A percentile compares a stretch with the other conserved stretches of the same genome.
These are phyloP conservation scores for Drosophila kanekoi DNA, from an alignment of 2,888 invertebrate genomes.

Conservation along the genomic window DNA sequence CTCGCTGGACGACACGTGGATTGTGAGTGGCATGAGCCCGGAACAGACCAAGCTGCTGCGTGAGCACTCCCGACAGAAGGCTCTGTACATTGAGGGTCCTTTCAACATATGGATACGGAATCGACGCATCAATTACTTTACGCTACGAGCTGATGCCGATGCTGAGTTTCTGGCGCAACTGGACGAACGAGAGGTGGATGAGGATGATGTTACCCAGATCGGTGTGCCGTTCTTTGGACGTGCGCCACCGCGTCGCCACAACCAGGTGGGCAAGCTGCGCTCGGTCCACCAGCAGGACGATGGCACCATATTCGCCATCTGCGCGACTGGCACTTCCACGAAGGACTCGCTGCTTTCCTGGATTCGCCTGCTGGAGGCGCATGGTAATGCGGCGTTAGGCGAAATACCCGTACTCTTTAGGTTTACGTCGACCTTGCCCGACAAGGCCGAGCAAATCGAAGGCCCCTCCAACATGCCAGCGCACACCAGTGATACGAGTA, in stretches of 20 bases:
- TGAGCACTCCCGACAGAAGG: conserved; percentile 87
- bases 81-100: conserved; percentile 94
- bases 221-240: conserved; percentile 87
- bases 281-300: conserved; percentile 97
- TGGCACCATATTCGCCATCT: conserved; percentile 93
- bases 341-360: conserved; percentile 97
- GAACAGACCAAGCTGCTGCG: conserved; percentile 90
- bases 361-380: conserved; percentile 92
- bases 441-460: conserved; percentile 72
- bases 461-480: conserved; percentile 60
- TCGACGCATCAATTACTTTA: conserved; percentile 92
- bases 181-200: conserved; percentile 85
- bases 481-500: conserved; percentile 45
- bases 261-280: conserved; percentile 85
- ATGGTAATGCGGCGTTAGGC: conserved; percentile 90
- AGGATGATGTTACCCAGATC: conserved; percentile 91
- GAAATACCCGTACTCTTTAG: conserved; percentile 94
- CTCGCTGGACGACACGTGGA: conserved; percentile 95
- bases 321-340: conserved; percentile 95
- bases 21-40: conserved; percentile 94
- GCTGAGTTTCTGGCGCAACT: conserved; percentile 84
- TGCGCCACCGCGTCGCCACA: conserved; percentile 85
- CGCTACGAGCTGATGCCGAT: conserved; percentile 90
- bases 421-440: conserved; percentile 87
- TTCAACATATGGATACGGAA: conserved; percentile 92